phyloP scores from a whole-genome alignment of 2,797 vertebrate genomes.

The Sphenodon punctatus region DNA sequence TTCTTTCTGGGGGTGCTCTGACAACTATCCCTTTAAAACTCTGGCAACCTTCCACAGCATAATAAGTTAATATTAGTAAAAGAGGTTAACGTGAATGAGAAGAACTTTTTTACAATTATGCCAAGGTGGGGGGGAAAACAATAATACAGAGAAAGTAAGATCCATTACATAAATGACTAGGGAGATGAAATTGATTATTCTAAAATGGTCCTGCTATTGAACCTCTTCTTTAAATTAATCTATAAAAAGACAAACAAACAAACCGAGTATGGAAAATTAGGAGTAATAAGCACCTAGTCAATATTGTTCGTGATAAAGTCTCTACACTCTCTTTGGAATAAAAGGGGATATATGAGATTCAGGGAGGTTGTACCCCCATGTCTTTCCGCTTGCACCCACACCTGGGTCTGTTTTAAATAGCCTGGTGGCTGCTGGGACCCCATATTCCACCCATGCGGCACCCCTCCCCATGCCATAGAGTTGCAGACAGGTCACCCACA shows the following conservation, averaged over 20 bases:
- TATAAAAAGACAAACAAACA: neutral
- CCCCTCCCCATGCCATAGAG: too few relatives aligned
- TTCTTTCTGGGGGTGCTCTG: too few relatives aligned
- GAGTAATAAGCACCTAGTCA: neutral
- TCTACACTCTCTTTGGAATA: neutral
- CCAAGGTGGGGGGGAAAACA: neutral
- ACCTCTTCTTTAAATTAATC: neutral
- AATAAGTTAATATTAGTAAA: neutral
- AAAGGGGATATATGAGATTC: neutral
- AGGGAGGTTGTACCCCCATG: neutral
- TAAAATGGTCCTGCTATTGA: neutral
- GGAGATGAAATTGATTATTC: neutral
- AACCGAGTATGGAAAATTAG: neutral
- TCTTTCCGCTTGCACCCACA: too few relatives aligned
- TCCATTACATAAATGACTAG: neutral
- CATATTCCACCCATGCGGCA: too few relatives aligned
- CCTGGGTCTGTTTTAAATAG: too few relatives aligned
- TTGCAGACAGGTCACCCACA: too few relatives aligned
- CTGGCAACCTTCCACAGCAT: conserved; percentile 15
- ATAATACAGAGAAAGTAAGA: neutral
- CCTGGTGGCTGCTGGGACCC: neutral
- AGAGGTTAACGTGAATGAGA: neutral
- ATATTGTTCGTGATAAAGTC: neutral
- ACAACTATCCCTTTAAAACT: neutral
- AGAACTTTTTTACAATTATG: conserved; percentile 12